These are phyloP conservation scores for Diloba caeruleocephala DNA, from an alignment of 2,888 invertebrate genomes.

Conservation along the genomic window DNA sequence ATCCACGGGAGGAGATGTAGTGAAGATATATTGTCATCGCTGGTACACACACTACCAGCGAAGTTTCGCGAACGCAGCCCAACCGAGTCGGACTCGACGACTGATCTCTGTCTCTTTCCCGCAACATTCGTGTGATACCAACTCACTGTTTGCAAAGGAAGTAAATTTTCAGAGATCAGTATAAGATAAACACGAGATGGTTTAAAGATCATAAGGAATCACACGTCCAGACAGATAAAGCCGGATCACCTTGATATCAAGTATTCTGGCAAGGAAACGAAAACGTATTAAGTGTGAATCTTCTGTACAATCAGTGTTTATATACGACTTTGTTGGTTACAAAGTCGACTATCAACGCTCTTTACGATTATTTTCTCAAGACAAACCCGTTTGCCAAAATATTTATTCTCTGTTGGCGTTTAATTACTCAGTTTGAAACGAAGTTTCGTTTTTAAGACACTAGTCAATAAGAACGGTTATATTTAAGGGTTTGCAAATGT, in stretches of 20 bases:
- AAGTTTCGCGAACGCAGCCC: too few relatives aligned
- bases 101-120: too few relatives aligned
- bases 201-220: slow-evolving; percentile 36
- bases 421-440: slow-evolving; percentile 28
- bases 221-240: slow-evolving; percentile 35
- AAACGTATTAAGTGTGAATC: slow-evolving; percentile 24
- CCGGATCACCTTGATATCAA: slow-evolving; percentile 46
- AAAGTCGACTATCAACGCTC: slow-evolving; percentile 23
- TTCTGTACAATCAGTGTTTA: slow-evolving; percentile 30
- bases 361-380: slow-evolving; percentile 39
- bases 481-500: not conserved
- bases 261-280: slow-evolving; percentile 39
- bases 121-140: slow-evolving; percentile 2
- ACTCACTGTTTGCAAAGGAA: slow-evolving; percentile 27
- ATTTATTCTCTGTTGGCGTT: slow-evolving; percentile 5
- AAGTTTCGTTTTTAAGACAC: slow-evolving; percentile 9
- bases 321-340: slow-evolving; percentile 15
- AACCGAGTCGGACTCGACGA: too few relatives aligned
- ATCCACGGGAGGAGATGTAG: too few relatives aligned
- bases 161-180: slow-evolving; percentile 19
- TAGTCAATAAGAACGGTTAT: not conserved
- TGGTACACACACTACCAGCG: too few relatives aligned
- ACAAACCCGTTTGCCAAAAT: slow-evolving; percentile 38
- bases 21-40: too few relatives aligned
- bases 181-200: slow-evolving; percentile 28